Conservation (phyloP, 2,113 vertebrate species). For the Atherinomorus stipes region DNA sequence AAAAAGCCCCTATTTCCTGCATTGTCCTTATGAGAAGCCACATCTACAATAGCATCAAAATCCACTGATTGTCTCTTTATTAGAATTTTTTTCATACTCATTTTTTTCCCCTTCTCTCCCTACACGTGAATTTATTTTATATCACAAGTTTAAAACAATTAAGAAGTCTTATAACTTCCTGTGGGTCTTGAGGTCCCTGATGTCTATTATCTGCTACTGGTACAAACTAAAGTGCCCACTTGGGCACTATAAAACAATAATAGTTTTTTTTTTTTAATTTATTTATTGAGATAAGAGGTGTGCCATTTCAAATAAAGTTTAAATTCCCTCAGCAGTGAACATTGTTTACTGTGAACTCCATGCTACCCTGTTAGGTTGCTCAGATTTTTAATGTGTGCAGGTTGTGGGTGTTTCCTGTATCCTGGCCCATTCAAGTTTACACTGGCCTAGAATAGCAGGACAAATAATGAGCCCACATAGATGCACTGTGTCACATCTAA, state of each 20-base stretch:
- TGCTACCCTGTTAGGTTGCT: background rate
- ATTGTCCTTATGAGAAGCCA: background rate
- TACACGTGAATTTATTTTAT: background rate
- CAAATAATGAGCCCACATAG: background rate
- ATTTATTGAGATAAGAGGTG: background rate
- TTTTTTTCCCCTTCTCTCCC: too few species aligned
- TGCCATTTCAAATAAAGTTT: background rate
- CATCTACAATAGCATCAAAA: slow-evolving; percentile 3
- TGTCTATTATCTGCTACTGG: background rate
- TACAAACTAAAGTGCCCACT: background rate
- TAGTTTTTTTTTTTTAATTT: too few species aligned
- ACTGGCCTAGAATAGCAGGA: slow-evolving; percentile 16
- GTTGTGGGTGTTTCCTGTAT: slow-evolving; percentile 32
- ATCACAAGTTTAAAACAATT: background rate
- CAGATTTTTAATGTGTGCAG: background rate
- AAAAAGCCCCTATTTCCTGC: slow-evolving; percentile 17
- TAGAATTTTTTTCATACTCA: background rate
- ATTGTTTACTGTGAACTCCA: background rate
- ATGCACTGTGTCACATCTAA: background rate
- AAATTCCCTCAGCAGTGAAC: background rate
- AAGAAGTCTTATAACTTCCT: background rate
- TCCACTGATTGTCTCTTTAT: background rate
- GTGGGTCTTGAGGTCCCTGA: background rate
- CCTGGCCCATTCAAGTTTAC: background rate
- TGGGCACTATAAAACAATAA: background rate